Percentiles rank a stretch among this genome's conserved stretches.
phyloP scores from a whole-genome alignment of 1,140 invertebrate genomes.

The Ceratina australensis region DNA sequence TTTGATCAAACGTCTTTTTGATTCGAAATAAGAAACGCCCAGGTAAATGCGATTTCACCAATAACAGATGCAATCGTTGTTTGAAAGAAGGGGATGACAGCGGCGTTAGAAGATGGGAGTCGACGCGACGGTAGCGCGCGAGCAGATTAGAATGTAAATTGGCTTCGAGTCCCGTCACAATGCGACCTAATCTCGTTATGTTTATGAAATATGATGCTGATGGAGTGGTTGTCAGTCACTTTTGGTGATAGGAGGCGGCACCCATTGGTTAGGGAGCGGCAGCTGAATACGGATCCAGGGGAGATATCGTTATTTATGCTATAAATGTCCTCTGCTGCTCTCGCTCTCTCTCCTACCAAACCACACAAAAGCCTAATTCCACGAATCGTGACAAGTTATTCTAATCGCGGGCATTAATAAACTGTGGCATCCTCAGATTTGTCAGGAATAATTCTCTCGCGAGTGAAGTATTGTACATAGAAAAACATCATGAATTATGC shows the following conservation, averaged over 20 bases:
- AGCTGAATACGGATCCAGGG: slow-evolving; percentile 60
- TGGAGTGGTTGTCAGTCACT: slow-evolving; percentile 70
- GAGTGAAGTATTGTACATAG: not conserved
- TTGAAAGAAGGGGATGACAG: not conserved
- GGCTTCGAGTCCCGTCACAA: slow-evolving; percentile 68
- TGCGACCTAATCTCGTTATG: slow-evolving; percentile 73
- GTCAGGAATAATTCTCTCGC: slow-evolving; percentile 1
- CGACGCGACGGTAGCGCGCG: slow-evolving; percentile 26
- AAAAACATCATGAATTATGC: not conserved
- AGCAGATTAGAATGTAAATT: slow-evolving; percentile 74
- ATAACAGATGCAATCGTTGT: too few relatives aligned
- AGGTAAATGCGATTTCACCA: too few relatives aligned
- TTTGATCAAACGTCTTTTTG: too few relatives aligned
- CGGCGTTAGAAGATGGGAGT: not conserved
- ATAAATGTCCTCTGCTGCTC: slow-evolving; percentile 32
- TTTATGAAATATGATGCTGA: slow-evolving; percentile 74
- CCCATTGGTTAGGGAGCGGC: slow-evolving; percentile 61
- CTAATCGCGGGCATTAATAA: slow-evolving; percentile 61
- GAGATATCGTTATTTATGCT: slow-evolving; percentile 72
- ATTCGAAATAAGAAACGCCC: not conserved
- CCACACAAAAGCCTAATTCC: slow-evolving; percentile 38
- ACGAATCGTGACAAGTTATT: slow-evolving; percentile 34
- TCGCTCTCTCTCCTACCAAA: slow-evolving; percentile 47
- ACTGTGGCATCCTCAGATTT: slow-evolving; percentile 22
- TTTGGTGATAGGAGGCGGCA: slow-evolving; percentile 59